Conservation (phyloP, 2,113 vertebrate genomes). For the Chionomys nivalis region DNA sequence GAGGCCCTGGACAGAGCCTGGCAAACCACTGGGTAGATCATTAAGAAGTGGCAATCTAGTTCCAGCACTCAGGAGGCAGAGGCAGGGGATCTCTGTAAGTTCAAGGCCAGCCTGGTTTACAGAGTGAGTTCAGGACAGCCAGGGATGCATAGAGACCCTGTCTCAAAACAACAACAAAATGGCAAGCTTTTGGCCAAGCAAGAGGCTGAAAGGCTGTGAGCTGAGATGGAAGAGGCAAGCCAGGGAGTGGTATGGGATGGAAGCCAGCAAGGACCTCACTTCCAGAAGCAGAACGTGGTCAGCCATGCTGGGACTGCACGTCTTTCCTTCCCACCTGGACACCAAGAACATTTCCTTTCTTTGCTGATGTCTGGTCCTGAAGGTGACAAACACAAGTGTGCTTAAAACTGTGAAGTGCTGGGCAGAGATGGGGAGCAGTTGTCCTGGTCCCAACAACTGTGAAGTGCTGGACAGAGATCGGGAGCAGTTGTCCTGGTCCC, state of each 20-base stretch:
- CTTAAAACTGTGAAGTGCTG: too few species aligned
- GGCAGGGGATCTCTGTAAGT: background rate
- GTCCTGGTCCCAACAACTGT: background rate
- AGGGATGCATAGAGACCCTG: background rate
- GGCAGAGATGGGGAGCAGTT: background rate
- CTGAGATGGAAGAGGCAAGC: background rate
- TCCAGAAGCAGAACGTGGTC: background rate
- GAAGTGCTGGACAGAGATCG: too few species aligned
- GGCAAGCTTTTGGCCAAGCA: background rate
- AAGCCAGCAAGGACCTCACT: background rate
- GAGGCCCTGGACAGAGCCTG: background rate
- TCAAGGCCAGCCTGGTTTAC: background rate
- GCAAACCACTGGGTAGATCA: background rate
- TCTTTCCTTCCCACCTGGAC: background rate
- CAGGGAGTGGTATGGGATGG: background rate
- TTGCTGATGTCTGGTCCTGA: too few species aligned
- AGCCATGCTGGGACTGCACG: rapidly evolving
- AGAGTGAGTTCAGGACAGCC: background rate
- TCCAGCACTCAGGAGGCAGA: background rate
- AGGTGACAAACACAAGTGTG: background rate
- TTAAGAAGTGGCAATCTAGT: background rate
- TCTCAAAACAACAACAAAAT: background rate
- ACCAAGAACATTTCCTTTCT: too few species aligned
- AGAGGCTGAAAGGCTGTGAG: background rate
- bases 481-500: background rate